A percentile compares a stretch with the other conserved stretches of the same genome.
These are phyloP conservation scores for Ivindomyrus marchei DNA, from an alignment of 2,113 vertebrate species.

Conservation along the genomic window DNA sequence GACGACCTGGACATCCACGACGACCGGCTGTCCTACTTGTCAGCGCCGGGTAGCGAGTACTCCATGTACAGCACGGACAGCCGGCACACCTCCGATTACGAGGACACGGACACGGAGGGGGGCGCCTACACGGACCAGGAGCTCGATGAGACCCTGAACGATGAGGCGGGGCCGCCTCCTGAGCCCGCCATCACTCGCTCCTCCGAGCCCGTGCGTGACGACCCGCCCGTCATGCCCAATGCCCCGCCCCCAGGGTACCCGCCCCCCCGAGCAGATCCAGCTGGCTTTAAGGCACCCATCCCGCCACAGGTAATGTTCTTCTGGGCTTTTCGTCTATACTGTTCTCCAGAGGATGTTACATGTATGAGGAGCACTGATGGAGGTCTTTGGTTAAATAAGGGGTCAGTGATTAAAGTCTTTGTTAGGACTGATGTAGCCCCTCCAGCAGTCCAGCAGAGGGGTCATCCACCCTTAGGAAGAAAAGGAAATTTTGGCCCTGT, in stretches of 20 bases:
- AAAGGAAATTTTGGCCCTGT: not conserved
- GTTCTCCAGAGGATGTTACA: slow-evolving; percentile 66
- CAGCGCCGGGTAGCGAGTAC: slow-evolving; percentile 96
- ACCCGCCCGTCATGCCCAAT: slow-evolving; percentile 70
- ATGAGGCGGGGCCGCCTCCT: slow-evolving; percentile 82
- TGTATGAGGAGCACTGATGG: slow-evolving; percentile 58
- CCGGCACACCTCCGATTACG: slow-evolving; percentile 96
- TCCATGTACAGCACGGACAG: slow-evolving; percentile 99
- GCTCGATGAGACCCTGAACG: slow-evolving; percentile 95
- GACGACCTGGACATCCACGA: slow-evolving; percentile 97
- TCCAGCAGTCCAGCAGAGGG: not conserved
- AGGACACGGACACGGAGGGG: slow-evolving; percentile 98
- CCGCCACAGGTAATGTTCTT: slow-evolving; percentile 85
- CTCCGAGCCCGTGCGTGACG: slow-evolving; percentile 92
- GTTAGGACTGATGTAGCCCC: not conserved
- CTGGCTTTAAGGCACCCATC: slow-evolving; percentile 78
- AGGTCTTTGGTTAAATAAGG: slow-evolving; percentile 22
- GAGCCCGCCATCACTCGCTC: slow-evolving; percentile 95
- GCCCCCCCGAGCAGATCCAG: slow-evolving; percentile 82
- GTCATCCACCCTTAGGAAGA: not conserved
- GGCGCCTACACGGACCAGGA: slow-evolving; percentile 98
- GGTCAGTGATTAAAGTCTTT: slow-evolving; percentile 39
- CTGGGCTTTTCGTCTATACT: slow-evolving; percentile 59
- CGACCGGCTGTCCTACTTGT: slow-evolving; percentile 96
- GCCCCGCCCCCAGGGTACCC: slow-evolving; percentile 78